phyloP scores from a whole-genome alignment of 2,797 vertebrate species.

The Anabacerthia variegaticeps region DNA sequence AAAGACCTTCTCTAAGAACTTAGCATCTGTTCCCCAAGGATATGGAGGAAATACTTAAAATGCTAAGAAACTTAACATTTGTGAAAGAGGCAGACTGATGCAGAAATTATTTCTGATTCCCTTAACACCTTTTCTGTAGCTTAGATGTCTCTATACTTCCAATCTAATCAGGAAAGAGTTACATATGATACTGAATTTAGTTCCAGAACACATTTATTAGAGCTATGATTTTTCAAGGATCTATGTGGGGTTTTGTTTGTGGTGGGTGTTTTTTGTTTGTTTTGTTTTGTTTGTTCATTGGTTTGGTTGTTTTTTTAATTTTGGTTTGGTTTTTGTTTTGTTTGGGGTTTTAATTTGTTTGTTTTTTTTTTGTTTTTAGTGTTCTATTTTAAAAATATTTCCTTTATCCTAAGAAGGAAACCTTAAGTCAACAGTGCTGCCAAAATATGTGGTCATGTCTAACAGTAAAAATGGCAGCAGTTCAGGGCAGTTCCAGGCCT shows the following conservation, averaged over 20 bases:
- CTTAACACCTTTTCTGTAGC: background rate
- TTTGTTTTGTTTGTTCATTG: background rate
- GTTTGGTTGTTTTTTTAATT: no score
- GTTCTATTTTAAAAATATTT: background rate
- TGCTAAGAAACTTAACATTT: background rate
- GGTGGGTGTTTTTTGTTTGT: background rate
- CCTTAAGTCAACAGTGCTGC: background rate
- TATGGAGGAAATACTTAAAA: background rate
- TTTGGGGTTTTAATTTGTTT: no score
- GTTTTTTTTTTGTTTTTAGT: no score
- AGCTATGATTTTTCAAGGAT: background rate
- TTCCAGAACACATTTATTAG: background rate
- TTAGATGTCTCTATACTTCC: background rate
- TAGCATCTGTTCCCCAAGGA: slow-evolving; percentile 28
- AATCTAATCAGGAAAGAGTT: background rate
- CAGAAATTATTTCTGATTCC: slow-evolving; percentile 2
- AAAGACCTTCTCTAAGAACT: slow-evolving; percentile 72
- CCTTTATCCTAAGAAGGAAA: background rate
- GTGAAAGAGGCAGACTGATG: background rate
- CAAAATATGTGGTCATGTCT: background rate
- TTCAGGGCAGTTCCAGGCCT: background rate
- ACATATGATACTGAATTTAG: background rate
- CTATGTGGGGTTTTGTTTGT: background rate
- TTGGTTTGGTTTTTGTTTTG: no score
- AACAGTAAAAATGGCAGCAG: background rate